Conservation (phyloP, 2,113 vertebrate species). For the Stigmatopora nigra region DNA sequence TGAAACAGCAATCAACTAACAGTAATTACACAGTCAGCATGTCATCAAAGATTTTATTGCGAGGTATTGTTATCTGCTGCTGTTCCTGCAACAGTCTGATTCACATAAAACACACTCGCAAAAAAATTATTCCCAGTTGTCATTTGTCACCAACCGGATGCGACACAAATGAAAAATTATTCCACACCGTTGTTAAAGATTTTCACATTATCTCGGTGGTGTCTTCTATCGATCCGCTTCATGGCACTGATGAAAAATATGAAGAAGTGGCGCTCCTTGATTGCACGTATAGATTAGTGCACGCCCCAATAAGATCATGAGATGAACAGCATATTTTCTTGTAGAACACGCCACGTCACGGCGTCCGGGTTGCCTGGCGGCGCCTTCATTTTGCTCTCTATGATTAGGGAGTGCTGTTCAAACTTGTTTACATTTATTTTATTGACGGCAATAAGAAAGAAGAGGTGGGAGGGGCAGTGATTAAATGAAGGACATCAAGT, state of each 20-base stretch:
- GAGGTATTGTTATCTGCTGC: not conserved
- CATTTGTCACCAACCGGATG: conserved; percentile 2
- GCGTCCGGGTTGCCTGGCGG: conserved; percentile 42
- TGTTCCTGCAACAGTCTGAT: conserved; percentile 53
- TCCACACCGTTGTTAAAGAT: conserved; percentile 21
- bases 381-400: conserved; percentile 59
- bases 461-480: conserved; percentile 28
- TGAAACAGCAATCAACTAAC: not conserved
- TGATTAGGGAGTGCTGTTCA: conserved; percentile 59
- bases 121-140: not conserved
- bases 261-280: conserved; percentile 34
- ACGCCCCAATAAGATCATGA: conserved; percentile 45
- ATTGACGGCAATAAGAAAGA: conserved; percentile 51
- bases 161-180: conserved; percentile 8
- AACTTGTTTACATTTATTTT: conserved; percentile 58
- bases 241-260: conserved; percentile 46
- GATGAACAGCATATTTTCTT: conserved; percentile 60
- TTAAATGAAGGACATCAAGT: conserved; percentile 32
- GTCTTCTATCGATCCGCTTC: conserved; percentile 53
- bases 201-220: conserved; percentile 33
- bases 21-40: not conserved
- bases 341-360: conserved; percentile 60
- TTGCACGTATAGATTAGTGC: conserved; percentile 62
- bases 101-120: conserved; percentile 30
- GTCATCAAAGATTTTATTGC: not conserved